These are phyloP conservation scores for Pelecanoides urinatrix DNA, from an alignment of 2,113 vertebrate species.

Conservation along the genomic window DNA sequence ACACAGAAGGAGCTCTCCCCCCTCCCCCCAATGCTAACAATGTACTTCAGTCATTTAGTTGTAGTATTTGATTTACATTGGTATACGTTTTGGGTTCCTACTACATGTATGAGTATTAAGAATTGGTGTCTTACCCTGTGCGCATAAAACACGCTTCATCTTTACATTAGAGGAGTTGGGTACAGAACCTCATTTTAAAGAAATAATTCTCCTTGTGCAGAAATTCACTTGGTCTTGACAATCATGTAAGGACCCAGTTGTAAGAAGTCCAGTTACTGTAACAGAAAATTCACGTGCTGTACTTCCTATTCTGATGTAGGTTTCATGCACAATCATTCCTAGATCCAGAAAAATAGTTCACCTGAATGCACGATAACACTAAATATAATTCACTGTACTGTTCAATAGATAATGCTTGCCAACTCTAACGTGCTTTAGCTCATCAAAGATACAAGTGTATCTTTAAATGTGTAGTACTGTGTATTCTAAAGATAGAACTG, in stretches of 20 bases:
- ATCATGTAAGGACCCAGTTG: neutral
- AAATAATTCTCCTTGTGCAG: neutral
- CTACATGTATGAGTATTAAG: neutral
- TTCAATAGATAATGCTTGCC: neutral
- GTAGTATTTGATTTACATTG: neutral
- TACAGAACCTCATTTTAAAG: neutral
- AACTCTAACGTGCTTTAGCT: neutral
- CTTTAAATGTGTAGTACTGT: neutral
- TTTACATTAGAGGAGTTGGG: neutral
- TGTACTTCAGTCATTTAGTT: neutral
- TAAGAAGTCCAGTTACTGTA: neutral
- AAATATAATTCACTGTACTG: neutral
- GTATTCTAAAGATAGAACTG: neutral
- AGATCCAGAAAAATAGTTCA: neutral
- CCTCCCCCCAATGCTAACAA: neutral
- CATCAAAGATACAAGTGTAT: neutral
- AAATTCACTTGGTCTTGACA: neutral
- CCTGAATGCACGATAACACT: neutral
- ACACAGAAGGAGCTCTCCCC: neutral
- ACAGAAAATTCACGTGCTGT: neutral
- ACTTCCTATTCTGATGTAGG: neutral
- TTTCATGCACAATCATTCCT: neutral
- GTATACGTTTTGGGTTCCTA: neutral
- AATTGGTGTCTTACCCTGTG: neutral
- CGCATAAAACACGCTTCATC: neutral